Evolutionary conservation across 2,888 invertebrate genomes (phyloP).

Genomic region (Uropetala carovei): DNA sequence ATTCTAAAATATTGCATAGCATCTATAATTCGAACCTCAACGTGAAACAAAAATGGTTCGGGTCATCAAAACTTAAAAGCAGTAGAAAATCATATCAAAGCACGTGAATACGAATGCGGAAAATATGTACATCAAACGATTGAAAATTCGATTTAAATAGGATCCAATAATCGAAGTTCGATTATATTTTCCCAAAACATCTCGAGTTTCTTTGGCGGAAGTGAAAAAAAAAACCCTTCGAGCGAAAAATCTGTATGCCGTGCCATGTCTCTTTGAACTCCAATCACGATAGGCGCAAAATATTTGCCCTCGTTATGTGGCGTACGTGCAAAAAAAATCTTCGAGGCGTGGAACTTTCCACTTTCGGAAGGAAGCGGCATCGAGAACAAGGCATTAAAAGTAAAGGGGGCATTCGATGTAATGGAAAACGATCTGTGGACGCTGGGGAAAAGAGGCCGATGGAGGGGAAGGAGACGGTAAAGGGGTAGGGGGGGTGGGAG

Average conservation of each 20-base stretch:
- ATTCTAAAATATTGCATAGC: too few relatives aligned
- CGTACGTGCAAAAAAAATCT: neutral
- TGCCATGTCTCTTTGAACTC: neutral
- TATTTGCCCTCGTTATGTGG: neutral
- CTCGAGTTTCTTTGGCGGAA: neutral
- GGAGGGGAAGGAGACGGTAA: neutral
- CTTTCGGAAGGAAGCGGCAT: constrained; percentile 15
- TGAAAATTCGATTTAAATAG: too few relatives aligned
- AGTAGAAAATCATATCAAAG: too few relatives aligned
- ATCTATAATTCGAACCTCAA: too few relatives aligned
- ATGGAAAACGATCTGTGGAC: constrained; percentile 35
- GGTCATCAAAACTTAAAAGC: too few relatives aligned
- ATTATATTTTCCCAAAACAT: neutral
- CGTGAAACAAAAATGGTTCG: too few relatives aligned
- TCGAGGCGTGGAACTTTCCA: constrained; percentile 29
- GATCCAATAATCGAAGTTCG: too few relatives aligned
- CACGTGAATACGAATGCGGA: too few relatives aligned
- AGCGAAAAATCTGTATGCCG: neutral
- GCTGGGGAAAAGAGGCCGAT: neutral
- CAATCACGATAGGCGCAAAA: neutral
- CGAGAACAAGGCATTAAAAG: neutral
- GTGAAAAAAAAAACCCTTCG: neutral
- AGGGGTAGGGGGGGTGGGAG: neutral
- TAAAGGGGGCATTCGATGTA: constrained; percentile 14
- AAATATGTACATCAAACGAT: too few relatives aligned